These are phyloP conservation scores for Pterobdella sp. DNA, from an alignment of 2,888 invertebrate species.

Conservation along the genomic window DNA sequence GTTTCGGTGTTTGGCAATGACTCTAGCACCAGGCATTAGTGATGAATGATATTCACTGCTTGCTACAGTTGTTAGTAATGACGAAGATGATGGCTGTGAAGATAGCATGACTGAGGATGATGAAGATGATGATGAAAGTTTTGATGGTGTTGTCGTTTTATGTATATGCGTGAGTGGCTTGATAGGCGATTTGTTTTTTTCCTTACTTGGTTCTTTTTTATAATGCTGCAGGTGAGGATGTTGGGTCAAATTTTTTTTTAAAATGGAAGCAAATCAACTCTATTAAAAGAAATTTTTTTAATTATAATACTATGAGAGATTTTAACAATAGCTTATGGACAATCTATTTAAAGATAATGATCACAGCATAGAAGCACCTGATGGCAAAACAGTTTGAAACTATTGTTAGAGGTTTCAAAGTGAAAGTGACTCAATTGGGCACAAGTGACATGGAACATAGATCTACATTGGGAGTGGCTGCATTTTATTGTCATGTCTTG, in stretches of 20 bases:
- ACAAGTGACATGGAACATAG: neutral
- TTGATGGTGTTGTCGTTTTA: neutral
- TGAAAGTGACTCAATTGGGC: neutral
- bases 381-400: neutral
- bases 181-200: too few relatives aligned
- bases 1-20: conserved; percentile 59
- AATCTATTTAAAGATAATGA: neutral
- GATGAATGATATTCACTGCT: neutral
- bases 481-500: neutral
- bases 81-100: conserved; percentile 2
- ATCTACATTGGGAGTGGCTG: neutral
- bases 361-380: neutral
- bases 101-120: neutral
- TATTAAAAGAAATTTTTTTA: neutral
- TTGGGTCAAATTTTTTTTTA: too few relatives aligned
- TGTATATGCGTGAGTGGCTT: too few relatives aligned
- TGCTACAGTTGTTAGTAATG: neutral
- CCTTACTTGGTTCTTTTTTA: too few relatives aligned
- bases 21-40: conserved; percentile 48
- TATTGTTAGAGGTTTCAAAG: neutral
- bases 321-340: neutral
- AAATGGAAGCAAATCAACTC: neutral
- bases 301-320: neutral
- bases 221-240: too few relatives aligned
- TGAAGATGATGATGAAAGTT: neutral